These are phyloP conservation scores for Moxostoma hubbsi DNA, from an alignment of 2,797 vertebrate species.

Conservation along the genomic window DNA sequence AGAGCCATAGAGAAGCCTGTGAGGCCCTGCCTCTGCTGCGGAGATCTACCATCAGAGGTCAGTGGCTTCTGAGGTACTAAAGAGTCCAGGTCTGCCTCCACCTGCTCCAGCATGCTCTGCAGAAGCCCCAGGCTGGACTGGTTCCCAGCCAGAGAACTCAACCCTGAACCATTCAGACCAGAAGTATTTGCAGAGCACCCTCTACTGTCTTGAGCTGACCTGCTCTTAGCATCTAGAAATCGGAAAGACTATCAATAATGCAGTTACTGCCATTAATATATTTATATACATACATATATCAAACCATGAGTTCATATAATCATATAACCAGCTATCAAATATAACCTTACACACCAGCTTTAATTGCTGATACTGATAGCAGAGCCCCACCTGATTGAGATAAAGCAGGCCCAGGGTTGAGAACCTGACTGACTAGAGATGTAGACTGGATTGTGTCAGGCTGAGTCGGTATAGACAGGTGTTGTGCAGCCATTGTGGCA, in stretches of 20 bases:
- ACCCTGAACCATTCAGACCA: conserved; percentile 65
- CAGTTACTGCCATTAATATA: no score
- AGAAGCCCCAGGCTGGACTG: conserved; percentile 83
- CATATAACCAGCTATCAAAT: background rate
- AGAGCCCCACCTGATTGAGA: conserved; percentile 63
- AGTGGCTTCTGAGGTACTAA: conserved; percentile 72
- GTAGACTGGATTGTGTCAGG: conserved; percentile 65
- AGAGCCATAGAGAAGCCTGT: conserved; percentile 89
- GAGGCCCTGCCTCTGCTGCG: conserved; percentile 73
- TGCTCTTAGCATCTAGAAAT: conserved; percentile 69
- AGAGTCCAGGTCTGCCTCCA: conserved; percentile 82
- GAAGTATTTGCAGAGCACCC: conserved; percentile 65
- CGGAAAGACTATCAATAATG: background rate
- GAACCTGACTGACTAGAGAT: conserved; percentile 75
- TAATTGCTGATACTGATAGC: background rate
- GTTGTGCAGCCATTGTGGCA: conserved; percentile 80
- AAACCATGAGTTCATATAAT: background rate
- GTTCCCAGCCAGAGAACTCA: conserved; percentile 66
- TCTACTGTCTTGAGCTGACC: conserved; percentile 64
- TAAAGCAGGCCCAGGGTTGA: conserved; percentile 74
- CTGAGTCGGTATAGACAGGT: conserved; percentile 70
- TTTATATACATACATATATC: no score
- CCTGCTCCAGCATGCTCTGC: conserved; percentile 84
- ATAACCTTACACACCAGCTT: background rate
- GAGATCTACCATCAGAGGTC: conserved; percentile 56